Base-by-base conservation (phyloP, 2,113 vertebrate genomes). In the Rallus limicola region DNA sequence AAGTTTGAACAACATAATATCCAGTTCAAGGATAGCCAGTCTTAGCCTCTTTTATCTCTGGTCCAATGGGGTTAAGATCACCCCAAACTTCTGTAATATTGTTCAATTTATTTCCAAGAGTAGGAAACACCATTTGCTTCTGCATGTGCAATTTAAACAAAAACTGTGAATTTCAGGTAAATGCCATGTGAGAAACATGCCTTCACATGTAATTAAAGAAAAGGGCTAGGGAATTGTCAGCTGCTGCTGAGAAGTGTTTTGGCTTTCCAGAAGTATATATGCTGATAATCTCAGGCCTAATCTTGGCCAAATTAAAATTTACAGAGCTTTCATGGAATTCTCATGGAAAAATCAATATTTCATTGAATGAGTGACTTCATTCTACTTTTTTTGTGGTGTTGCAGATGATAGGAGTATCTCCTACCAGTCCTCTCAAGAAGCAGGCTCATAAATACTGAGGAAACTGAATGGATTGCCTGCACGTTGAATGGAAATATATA, bases 321-420 rank as follows among this genome's bases (percentile, higher is more conserved):
- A 33, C 16, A 74, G 82, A 62, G 29, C 28, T 82, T 85, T 90
- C 24, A 25, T n/a, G 28, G 71, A 72, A 86, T 89, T 80, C 46
- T 75, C 42, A 68, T 8, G 40, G 34, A 13, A 78, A 81, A 90
- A 60, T 11, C 16, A 52, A 26, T 16, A 56, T 23, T 88, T 80
- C 56, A 28, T 16, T 92, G 88, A 92, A 90, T 70, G 56, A 96
- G 36, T 56, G 50, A 68, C 48, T 96, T 87, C 92, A 67, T 96
- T 93, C 85, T 90, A 70, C 79, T 52, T 90, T 88, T 87, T 87
- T 56, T 16, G 53, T 56, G 42, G 59, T 31, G 11, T 63, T 63
- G 68, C 38, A 92, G 48, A 67, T 18, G 52, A 55, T n/a, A 74
- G 34, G n/a, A 86, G 40, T 63, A 77, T 91, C 55, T 90, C 55